Percentiles rank a stretch among this genome's conserved stretches.
phyloP scores from a whole-genome alignment of 2,888 invertebrate genomes.

The Mycalesis mineus region DNA sequence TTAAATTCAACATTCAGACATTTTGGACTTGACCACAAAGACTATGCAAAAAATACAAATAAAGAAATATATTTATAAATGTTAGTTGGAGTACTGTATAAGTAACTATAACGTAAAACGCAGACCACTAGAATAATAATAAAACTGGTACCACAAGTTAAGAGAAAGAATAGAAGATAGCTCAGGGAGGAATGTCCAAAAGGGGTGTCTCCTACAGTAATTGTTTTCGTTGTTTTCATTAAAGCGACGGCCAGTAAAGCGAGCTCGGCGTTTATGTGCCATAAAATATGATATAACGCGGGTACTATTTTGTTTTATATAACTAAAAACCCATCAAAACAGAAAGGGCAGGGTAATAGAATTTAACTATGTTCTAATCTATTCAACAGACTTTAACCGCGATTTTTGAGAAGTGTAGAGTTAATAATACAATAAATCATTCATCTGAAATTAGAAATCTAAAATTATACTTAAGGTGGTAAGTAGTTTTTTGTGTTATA shows the following conservation, averaged over 20 bases:
- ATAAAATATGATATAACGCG: constrained; percentile 23
- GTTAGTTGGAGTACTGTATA: not conserved
- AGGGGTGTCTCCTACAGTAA: constrained; percentile 14
- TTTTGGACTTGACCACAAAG: too few relatives aligned
- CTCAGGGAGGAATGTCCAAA: constrained; percentile 11
- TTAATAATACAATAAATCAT: too few relatives aligned
- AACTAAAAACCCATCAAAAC: not conserved
- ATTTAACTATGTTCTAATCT: not conserved
- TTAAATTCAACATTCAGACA: too few relatives aligned
- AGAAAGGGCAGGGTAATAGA: constrained; percentile 1
- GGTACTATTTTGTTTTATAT: constrained; percentile 15
- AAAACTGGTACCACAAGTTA: not conserved
- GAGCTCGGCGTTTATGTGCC: constrained; percentile 24
- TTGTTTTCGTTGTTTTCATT: constrained; percentile 23
- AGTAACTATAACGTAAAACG: not conserved
- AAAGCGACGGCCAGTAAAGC: constrained; percentile 20
- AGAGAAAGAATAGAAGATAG: not conserved
- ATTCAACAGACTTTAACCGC: too few relatives aligned
- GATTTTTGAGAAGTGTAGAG: too few relatives aligned
- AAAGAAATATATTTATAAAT: not conserved
- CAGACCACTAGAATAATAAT: not conserved
- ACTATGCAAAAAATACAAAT: too few relatives aligned
- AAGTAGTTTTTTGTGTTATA: too few relatives aligned
- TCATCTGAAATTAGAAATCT: too few relatives aligned
- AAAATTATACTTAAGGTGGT: too few relatives aligned